Evolutionary conservation across 2,888 invertebrate species (phyloP), one percentile per base, ranked within the genome.

Genomic region (Nomada fabriciana): DNA sequence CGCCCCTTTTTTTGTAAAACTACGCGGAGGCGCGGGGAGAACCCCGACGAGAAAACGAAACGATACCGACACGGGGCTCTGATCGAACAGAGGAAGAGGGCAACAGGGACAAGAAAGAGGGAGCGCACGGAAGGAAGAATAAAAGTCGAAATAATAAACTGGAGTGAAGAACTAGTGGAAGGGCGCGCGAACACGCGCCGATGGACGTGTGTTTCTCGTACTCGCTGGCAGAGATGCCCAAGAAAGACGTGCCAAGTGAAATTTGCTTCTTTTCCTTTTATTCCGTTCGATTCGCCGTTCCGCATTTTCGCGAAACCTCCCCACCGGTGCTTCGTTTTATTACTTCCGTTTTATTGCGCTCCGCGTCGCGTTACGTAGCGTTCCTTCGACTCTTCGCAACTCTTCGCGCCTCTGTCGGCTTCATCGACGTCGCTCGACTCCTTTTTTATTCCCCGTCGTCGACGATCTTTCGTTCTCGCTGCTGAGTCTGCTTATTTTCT

Each of bases 1-100:
- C 85, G 74, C 82, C 88, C 87, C 88, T 79, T 88, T 88, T 91
- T 91, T 91, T 91, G 86, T 90, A 90, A 88, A 88, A 84, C 47
- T 29, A 57, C 80, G 83, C 87, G 82, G 87, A 86, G 91, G 86
- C 89, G 86, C 89, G 80, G 84, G 85, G 86, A 88, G 86, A 86
- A 52, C 60, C 15, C 60, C 71, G 75, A 75, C 78, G 76, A 55
- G 43, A 57, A 25, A 53, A 43, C 52, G 73, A 67, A 59, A 55
- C 74, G 69, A 80, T 73, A 81, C 61, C 68, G 64, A 64, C 64
- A 15, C 57, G 53, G 72, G 53, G 72, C 63, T 61, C 53, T n/a
- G 72, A 42, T 55, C 42, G 13, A 57, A 69, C 9, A 11, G 50
- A 60, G 43, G 10, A n/a, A 50, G 29, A 59, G 53, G 20, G 20